Conservation (phyloP, 1,140 invertebrate species). For the Drosophila tsacasi region DNA sequence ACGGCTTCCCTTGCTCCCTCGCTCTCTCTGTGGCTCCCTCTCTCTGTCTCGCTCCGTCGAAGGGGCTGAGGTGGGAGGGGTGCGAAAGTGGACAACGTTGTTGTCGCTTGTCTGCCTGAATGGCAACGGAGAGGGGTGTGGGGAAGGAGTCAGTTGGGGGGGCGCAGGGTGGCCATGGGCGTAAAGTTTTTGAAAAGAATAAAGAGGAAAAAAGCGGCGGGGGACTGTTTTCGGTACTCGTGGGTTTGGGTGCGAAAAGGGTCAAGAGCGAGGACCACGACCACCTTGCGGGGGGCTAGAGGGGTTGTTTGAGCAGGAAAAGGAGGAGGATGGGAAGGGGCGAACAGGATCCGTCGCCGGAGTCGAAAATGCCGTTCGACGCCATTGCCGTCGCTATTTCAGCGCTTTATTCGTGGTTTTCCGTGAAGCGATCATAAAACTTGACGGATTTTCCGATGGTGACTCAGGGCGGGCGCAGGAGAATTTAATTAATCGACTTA, state of each 20-base stretch:
- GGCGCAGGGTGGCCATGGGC: slow-evolving; percentile 51
- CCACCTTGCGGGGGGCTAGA: slow-evolving; percentile 53
- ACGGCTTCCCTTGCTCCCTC: slow-evolving; percentile 33
- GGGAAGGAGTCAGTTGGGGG: background rate
- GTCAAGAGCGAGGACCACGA: slow-evolving; percentile 75
- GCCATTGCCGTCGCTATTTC: slow-evolving; percentile 63
- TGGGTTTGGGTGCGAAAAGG: slow-evolving; percentile 72
- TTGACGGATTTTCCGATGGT: slow-evolving; percentile 54
- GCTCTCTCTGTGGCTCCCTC: slow-evolving; percentile 17
- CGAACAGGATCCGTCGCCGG: slow-evolving; percentile 22
- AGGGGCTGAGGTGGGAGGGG: slow-evolving; percentile 19
- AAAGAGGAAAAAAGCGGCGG: slow-evolving; percentile 59
- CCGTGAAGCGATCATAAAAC: slow-evolving; percentile 60
- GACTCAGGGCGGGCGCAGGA: background rate
- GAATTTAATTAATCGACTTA: background rate
- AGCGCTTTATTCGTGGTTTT: slow-evolving; percentile 46
- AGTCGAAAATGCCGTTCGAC: slow-evolving; percentile 30
- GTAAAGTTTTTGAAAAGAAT: slow-evolving; percentile 80
- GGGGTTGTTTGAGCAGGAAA: slow-evolving; percentile 33
- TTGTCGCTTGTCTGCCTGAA: slow-evolving; percentile 74
- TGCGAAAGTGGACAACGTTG: slow-evolving; percentile 83
- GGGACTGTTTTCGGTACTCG: slow-evolving; percentile 27
- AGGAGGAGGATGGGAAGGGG: background rate
- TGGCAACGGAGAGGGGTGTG: slow-evolving; percentile 14
- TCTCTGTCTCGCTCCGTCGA: slow-evolving; percentile 20